These are phyloP conservation scores for Scartelaos histophorus DNA, from an alignment of 2,113 vertebrate species.

Conservation along the genomic window DNA sequence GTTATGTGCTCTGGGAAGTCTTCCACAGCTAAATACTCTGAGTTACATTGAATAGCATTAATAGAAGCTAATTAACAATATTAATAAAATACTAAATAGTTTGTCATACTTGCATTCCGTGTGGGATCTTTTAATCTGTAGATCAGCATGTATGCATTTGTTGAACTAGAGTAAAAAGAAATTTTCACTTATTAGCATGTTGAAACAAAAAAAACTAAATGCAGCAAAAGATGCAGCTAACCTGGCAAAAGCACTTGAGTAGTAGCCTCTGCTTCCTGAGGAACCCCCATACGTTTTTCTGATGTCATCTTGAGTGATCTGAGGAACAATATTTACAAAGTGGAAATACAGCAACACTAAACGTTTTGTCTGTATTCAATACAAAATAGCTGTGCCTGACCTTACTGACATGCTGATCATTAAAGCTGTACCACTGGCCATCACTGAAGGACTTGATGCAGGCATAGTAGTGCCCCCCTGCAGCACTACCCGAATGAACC, in stretches of 20 bases:
- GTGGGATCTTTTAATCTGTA: slow-evolving; percentile 93
- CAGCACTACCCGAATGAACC: slow-evolving; percentile 98
- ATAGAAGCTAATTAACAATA: background rate
- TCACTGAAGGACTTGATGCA: slow-evolving; percentile 98
- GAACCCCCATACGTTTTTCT: slow-evolving; percentile 97
- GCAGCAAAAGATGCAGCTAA: slow-evolving; percentile 55
- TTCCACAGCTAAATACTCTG: slow-evolving; percentile 89
- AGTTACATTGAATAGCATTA: slow-evolving; percentile 24
- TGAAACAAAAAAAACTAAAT: background rate
- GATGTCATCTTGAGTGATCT: slow-evolving; percentile 99
- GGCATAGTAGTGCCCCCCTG: slow-evolving; percentile 98
- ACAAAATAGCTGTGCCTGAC: slow-evolving; percentile 66
- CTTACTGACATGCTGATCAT: slow-evolving; percentile 99
- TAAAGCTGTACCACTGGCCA: slow-evolving; percentile 98
- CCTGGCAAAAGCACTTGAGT: slow-evolving; percentile 98
- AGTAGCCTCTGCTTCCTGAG: slow-evolving; percentile 96
- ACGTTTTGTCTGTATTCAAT: background rate
- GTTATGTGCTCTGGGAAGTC: slow-evolving; percentile 96
- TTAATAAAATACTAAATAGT: background rate
- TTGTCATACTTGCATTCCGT: slow-evolving; percentile 94
- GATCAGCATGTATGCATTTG: slow-evolving; percentile 99
- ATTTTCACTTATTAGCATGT: background rate
- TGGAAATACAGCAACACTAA: background rate
- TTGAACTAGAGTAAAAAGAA: slow-evolving; percentile 84
- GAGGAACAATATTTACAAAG: slow-evolving; percentile 14